Base-by-base conservation (phyloP, 2,797 vertebrate genomes). In the Denticeps clupeoides region DNA sequence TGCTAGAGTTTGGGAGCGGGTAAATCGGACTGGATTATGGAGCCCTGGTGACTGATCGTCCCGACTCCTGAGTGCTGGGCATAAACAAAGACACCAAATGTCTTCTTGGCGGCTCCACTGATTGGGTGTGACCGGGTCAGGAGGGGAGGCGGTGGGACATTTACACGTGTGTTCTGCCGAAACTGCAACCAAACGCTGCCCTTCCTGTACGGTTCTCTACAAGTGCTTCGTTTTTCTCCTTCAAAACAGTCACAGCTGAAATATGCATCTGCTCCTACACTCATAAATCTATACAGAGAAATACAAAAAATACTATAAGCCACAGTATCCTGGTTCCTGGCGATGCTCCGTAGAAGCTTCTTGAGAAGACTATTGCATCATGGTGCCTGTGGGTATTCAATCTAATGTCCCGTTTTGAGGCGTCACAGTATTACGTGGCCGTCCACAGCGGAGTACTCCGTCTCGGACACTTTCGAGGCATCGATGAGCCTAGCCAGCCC, bases 401-500 rank as follows among this genome's bases (percentile, higher is more conserved):
- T n/a, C n/a, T n/a, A n/a, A n/a, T n/a, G n/a, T n/a, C n/a, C n/a
- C n/a, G n/a, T n/a, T n/a, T n/a, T n/a, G n/a, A n/a, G n/a, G 3
- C 6, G 18, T 74, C 55, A 71, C 51, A 68, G 44, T 2, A 45
- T 51, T 10, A 37, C 31, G 7, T 60, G 59, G 45, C 19, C 69
- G 38, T 75, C 77, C 52, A 50, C 50, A 2, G 79, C 83, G 0
- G 86, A 88, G 62, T 83, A 85, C 49, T 93, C 89, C 0, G 77
- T 78, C 56, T 93, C 87, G 0, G 89, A 90, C 21, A 76, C 81
- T 19, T 75, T 73, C 49, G 88, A 87, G 41, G 84, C 76, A 0
- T 89, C 86, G 0, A 91, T 89, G 47, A 93, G 88, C 65, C 82
- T 88, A 31, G 84, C 82, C 45, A 92, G 87, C 1, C 90, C 89